phyloP scores from a whole-genome alignment of 2,113 vertebrate genomes.

The Casuarius casuarius region DNA sequence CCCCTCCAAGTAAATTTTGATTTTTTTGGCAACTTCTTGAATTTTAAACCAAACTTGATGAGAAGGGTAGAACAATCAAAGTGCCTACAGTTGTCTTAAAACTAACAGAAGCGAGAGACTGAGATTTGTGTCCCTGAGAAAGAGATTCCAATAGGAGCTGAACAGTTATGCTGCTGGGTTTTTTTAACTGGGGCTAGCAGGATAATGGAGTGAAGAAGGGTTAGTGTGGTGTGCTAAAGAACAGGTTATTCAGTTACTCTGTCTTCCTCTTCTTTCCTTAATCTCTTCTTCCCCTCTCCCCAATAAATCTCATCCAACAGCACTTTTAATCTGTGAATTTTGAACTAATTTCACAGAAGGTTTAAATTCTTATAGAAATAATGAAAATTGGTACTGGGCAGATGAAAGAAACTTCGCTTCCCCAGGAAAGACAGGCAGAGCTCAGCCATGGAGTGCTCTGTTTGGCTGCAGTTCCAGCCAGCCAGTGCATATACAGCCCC shows the following conservation, averaged over 20 bases:
- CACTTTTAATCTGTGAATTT: neutral
- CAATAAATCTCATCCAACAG: neutral
- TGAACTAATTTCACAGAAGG: neutral
- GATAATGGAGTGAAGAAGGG: neutral
- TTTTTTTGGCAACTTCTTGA: neutral
- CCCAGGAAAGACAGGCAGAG: neutral
- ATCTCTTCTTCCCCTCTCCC: neutral
- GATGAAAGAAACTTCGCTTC: neutral
- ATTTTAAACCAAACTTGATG: neutral
- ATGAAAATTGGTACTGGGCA: neutral
- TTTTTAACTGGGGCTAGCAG: neutral
- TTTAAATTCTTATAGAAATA: neutral
- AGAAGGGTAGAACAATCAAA: neutral
- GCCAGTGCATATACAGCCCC: neutral
- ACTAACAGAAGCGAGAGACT: neutral
- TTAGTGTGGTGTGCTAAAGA: neutral
- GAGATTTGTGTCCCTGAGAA: neutral
- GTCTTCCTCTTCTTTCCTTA: constrained; percentile 24
- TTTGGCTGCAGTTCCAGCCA: neutral
- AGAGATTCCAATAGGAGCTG: neutral
- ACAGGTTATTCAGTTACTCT: neutral
- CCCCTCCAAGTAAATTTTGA: neutral
- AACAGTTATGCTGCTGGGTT: neutral
- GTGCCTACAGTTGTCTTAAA: neutral
- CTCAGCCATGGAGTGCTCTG: accelerated